Evolutionary conservation across 2,797 vertebrate species (phyloP).

Genomic region (Poecilia velifera): DNA sequence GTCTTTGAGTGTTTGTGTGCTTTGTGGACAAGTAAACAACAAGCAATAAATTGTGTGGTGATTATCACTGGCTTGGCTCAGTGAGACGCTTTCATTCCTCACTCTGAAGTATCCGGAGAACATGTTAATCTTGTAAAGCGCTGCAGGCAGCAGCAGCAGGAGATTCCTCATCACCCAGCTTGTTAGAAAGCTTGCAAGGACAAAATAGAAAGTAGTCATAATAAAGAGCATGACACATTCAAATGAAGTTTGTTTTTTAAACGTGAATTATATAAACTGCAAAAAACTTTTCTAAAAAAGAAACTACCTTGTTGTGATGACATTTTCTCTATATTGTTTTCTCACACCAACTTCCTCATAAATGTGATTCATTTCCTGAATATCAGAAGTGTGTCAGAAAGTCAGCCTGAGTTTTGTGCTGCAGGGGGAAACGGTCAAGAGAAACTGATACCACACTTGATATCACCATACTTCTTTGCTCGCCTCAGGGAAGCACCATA

Average conservation of each 20-base stretch:
- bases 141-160: constrained; percentile 9
- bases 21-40: constrained; percentile 60
- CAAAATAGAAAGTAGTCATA: background rate
- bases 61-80: constrained; percentile 61
- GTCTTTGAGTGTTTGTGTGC: constrained; percentile 17
- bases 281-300: background rate
- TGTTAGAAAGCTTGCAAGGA: background rate
- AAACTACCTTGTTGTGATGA: background rate
- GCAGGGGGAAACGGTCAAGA: constrained; percentile 95
- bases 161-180: constrained; percentile 1
- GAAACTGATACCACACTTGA: constrained; percentile 97
- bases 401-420: constrained; percentile 26
- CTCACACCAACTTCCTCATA: background rate
- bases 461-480: constrained; percentile 93
- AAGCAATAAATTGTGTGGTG: constrained; percentile 59
- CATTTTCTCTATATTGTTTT: background rate
- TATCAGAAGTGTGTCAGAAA: background rate
- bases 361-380: background rate
- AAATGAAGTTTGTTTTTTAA: background rate
- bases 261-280: background rate
- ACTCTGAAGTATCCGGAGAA: constrained; percentile 41
- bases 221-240: background rate
- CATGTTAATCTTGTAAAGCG: constrained; percentile 72
- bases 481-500: constrained; percentile 96
- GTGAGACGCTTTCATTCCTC: constrained; percentile 61